Base-by-base conservation (phyloP, 2,888 invertebrate species). In the Chymomyza caudatula region DNA sequence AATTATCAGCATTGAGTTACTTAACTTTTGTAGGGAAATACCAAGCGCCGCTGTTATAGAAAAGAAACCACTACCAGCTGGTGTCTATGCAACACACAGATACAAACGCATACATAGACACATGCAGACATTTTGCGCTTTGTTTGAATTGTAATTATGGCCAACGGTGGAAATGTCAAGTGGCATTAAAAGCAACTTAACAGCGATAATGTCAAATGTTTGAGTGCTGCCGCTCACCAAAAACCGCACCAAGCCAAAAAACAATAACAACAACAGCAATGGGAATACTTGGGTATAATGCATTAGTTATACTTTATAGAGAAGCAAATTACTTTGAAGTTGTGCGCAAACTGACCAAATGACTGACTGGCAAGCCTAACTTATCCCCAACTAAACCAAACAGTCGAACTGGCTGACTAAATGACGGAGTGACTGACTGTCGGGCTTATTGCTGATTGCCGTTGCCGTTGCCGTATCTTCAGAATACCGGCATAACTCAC, bases 121-220 rank as follows among this genome's bases (percentile, higher is more conserved):
- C 22, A 19, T 58, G 29, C 29, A 37, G 29, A 37, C 29, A 37
- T 37, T 37, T 37, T 11, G 29, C 29, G 29, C 29, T 37, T 37
- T 55, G 51, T 71, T 63, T 79, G 69, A 60, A 64, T 63, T 64
- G 82, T 82, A 82, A 82, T 76, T 82, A 82, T 68, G 74, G 64
- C 53, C 43, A 52, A 56, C 17, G 47, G n/a, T 47, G 19, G n/a
- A 44, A 65, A 63, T 81, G 76, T 71, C 75, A 73, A 75, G 75
- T 72, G 75, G 75, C 64, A 77, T 78, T 83, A 77, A 63, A 70
- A 68, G 68, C 56, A 74, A 77, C 82, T 81, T 84, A 81, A 58
- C 65, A 66, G 63, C 67, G 86, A 86, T 83, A 86, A 78, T 81
- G 77, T 81, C 86, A 81, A 68, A 74, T 70, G 73, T 76, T 75